Percentiles rank a stretch among this genome's conserved stretches.
Conservation (phyloP, 2,888 invertebrate species). For the Platycheirus rosarum region DNA sequence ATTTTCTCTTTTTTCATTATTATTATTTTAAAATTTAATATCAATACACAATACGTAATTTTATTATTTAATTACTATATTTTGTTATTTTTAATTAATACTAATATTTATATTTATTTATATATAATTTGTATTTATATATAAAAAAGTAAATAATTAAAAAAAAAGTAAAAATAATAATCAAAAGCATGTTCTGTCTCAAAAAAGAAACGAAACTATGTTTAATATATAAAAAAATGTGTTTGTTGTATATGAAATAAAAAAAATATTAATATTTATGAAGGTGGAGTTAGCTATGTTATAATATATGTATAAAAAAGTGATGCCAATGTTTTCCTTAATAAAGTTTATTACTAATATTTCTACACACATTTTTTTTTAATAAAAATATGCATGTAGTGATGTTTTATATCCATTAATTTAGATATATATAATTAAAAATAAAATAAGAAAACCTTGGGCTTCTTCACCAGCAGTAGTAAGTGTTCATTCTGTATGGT, state of each 20-base stretch:
- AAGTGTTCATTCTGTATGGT: constrained; percentile 22
- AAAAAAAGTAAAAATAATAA: constrained; percentile 32
- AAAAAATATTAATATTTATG: constrained; percentile 27
- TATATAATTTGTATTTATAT: constrained; percentile 81
- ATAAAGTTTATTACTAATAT: constrained; percentile 45
- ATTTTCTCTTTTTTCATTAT: constrained; percentile 76
- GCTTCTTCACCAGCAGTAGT: constrained; percentile 20
- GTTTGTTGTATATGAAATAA: constrained; percentile 44
- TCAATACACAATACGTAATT: constrained; percentile 72
- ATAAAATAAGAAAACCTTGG: neutral
- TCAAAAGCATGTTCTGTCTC: constrained; percentile 32
- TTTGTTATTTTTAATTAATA: constrained; percentile 76
- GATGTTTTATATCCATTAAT: constrained; percentile 34
- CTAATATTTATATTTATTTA: constrained; percentile 78
- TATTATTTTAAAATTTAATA: constrained; percentile 74
- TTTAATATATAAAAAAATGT: constrained; percentile 21
- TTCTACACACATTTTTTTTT: constrained; percentile 58
- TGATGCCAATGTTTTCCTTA: constrained; percentile 49
- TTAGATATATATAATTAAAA: constrained; percentile 14
- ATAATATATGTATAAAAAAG: constrained; percentile 55
- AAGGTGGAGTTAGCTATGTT: constrained; percentile 51
- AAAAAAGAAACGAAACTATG: constrained; percentile 53
- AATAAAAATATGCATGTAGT: constrained; percentile 66
- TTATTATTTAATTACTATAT: constrained; percentile 75
- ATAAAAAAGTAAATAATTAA: constrained; percentile 70